phyloP scores from a whole-genome alignment of 2,797 vertebrate genomes.

The Paedocypris micromegethes region DNA sequence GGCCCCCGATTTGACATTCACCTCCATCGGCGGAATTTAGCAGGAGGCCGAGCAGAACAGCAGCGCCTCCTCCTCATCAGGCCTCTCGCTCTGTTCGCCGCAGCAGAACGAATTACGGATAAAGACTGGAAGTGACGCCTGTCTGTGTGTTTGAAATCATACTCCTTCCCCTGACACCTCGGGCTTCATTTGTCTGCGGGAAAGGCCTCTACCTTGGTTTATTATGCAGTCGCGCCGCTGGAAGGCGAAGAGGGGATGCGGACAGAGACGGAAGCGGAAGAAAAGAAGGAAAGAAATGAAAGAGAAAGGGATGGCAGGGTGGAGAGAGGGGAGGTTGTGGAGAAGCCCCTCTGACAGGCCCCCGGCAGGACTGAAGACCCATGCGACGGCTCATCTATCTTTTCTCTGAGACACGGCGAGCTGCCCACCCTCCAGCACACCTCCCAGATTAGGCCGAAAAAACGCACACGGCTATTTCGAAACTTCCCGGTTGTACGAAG shows the following conservation, averaged over 20 bases:
- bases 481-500: too few species aligned
- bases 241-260: slow-evolving; percentile 21
- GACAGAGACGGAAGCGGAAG: neutral
- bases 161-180: slow-evolving; percentile 43
- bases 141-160: slow-evolving; percentile 50
- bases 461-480: slow-evolving; percentile 1
- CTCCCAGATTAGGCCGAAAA: slow-evolving; percentile 9
- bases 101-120: slow-evolving; percentile 44
- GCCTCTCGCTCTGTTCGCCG: slow-evolving; percentile 13
- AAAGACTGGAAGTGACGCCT: slow-evolving; percentile 51
- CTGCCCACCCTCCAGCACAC: slow-evolving; percentile 23
- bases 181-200: slow-evolving; percentile 44
- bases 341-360: slow-evolving; percentile 32
- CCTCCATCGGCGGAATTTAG: slow-evolving; percentile 46
- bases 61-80: slow-evolving; percentile 50
- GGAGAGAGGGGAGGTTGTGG: slow-evolving; percentile 5
- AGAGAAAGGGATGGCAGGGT: slow-evolving; percentile 1
- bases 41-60: slow-evolving; percentile 51
- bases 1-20: slow-evolving; percentile 48
- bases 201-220: slow-evolving; percentile 37
- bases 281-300: slow-evolving; percentile 3
- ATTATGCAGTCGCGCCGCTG: slow-evolving; percentile 41
- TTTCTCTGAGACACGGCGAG: slow-evolving; percentile 43
- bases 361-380: slow-evolving; percentile 53
- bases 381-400: slow-evolving; percentile 55